Conservation (phyloP, 1,140 invertebrate species). For the Bombus pyrosoma region DNA sequence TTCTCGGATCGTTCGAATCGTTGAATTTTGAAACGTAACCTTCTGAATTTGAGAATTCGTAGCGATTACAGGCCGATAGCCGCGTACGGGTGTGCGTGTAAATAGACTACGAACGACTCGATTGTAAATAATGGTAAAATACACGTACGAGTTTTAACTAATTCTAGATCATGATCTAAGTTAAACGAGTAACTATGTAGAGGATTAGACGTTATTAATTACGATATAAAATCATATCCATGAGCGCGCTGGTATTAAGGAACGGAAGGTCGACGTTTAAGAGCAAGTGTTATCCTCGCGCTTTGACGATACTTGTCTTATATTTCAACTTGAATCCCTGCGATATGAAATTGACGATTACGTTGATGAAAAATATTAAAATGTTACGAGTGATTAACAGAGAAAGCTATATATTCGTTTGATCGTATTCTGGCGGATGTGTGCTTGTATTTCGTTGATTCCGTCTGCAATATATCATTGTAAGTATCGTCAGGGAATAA, state of each 20-base stretch:
- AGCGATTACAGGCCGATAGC: not conserved
- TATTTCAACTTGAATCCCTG: no score
- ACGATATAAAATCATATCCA: constrained; percentile 62
- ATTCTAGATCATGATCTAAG: constrained; percentile 62
- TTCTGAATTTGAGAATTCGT: not conserved
- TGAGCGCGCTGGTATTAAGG: constrained; percentile 22
- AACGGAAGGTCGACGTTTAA: not conserved
- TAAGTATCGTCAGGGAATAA: not conserved
- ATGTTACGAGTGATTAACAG: not conserved
- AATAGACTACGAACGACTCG: constrained; percentile 50
- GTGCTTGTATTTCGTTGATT: no score
- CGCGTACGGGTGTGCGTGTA: not conserved
- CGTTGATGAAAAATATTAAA: no score
- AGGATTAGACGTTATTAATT: constrained; percentile 56
- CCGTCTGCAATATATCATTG: not conserved
- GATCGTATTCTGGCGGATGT: no score
- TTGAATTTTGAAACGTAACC: not conserved
- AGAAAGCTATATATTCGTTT: not conserved
- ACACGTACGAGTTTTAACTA: constrained; percentile 57
- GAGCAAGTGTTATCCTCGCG: not conserved
- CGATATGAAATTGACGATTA: no score
- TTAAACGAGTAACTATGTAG: constrained; percentile 57
- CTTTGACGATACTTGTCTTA: no score
- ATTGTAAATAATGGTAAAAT: constrained; percentile 57
- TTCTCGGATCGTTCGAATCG: not conserved